Conservation (phyloP, 2,888 invertebrate species). For the Carcina quercana region DNA sequence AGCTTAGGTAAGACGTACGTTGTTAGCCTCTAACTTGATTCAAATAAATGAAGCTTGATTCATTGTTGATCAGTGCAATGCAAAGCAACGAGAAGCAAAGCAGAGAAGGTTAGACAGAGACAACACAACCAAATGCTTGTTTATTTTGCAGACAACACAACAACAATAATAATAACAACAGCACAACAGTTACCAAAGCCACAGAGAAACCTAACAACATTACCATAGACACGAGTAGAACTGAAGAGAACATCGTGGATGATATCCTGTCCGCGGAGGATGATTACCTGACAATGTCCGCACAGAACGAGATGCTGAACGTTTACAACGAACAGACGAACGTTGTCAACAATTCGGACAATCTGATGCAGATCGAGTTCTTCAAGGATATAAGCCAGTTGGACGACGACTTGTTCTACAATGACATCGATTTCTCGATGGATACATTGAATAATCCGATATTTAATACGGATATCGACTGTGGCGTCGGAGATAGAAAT, state of each 20-base stretch:
- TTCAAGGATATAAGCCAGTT: slow-evolving; percentile 60
- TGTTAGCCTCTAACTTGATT: too few relatives aligned
- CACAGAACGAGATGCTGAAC: slow-evolving; percentile 40
- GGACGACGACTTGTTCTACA: slow-evolving; percentile 60
- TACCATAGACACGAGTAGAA: slow-evolving; percentile 29
- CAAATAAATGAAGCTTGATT: too few relatives aligned
- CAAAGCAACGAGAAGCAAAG: too few relatives aligned
- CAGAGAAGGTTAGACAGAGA: too few relatives aligned
- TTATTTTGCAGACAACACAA: slow-evolving; percentile 37
- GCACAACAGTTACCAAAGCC: slow-evolving; percentile 29
- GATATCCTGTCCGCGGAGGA: slow-evolving; percentile 63
- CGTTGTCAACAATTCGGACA: slow-evolving; percentile 37
- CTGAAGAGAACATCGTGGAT: slow-evolving; percentile 61
- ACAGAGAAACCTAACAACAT: slow-evolving; percentile 25
- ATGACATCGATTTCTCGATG: slow-evolving; percentile 61
- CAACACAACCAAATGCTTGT: not conserved
- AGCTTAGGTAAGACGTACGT: slow-evolving; percentile 52
- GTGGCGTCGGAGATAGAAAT: slow-evolving; percentile 32
- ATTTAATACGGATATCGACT: slow-evolving; percentile 49
- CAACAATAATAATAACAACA: slow-evolving; percentile 15
- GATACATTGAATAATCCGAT: slow-evolving; percentile 53
- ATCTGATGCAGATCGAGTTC: slow-evolving; percentile 56
- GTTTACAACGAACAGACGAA: slow-evolving; percentile 27
- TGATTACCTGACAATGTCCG: slow-evolving; percentile 53
- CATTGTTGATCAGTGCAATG: too few relatives aligned